Conservation (phyloP, 2,797 vertebrate species). For the Lacerta bilineata region DNA sequence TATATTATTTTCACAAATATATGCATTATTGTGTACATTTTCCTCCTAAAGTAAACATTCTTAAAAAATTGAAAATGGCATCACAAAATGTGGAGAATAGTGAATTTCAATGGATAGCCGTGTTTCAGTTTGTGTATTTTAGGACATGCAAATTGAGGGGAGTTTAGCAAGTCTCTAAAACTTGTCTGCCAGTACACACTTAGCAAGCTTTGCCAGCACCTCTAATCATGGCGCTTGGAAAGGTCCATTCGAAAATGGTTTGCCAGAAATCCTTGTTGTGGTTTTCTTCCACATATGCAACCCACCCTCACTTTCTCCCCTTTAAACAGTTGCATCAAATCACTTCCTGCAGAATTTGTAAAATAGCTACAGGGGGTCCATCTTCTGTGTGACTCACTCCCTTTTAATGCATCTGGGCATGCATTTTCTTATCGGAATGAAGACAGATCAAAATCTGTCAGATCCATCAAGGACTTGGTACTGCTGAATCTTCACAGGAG, state of each 20-base stretch:
- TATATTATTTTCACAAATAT: too few species aligned
- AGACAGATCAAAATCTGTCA: not conserved
- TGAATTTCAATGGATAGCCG: too few species aligned
- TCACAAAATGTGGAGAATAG: too few species aligned
- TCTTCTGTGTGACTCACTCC: not conserved
- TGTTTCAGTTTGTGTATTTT: too few species aligned
- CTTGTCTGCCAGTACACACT: not conserved
- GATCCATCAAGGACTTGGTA: not conserved
- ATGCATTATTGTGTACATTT: too few species aligned
- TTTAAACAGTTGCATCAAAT: not conserved
- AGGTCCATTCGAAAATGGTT: not conserved
- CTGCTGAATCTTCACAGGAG: not conserved
- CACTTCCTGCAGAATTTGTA: not conserved
- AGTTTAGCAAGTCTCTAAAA: not conserved
- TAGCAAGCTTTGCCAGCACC: not conserved
- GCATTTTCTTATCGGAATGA: not conserved
- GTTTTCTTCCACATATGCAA: not conserved
- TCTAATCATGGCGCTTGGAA: not conserved
- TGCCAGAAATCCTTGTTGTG: not conserved
- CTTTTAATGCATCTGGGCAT: not conserved
- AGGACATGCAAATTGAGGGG: too few species aligned
- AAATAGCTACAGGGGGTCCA: not conserved
- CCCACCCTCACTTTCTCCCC: not conserved
- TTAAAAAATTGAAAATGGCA: too few species aligned
- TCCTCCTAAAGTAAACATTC: too few species aligned